Conservation (phyloP, 2,113 vertebrate species). For the Galemys pyrenaicus region DNA sequence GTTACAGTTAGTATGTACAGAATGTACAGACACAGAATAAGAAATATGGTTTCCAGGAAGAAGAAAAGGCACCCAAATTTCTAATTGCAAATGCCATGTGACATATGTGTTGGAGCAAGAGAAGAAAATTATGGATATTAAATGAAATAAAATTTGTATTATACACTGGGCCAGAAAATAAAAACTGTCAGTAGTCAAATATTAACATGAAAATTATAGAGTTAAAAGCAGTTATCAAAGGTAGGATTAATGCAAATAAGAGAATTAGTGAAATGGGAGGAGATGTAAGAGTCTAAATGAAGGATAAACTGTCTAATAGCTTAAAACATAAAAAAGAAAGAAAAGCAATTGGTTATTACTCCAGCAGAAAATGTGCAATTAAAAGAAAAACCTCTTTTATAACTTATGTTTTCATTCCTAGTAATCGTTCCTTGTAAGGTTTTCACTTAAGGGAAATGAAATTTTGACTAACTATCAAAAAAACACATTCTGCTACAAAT, state of each 20-base stretch:
- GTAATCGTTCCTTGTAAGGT: too few species aligned
- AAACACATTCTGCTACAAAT: background rate
- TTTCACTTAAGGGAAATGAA: conserved; percentile 21
- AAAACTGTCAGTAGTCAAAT: conserved; percentile 44
- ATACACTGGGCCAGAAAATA: conserved; percentile 51
- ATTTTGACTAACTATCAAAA: background rate
- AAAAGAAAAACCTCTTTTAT: background rate
- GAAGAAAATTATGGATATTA: conserved; percentile 60
- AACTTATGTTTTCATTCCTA: too few species aligned
- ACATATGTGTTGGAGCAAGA: conserved; percentile 43
- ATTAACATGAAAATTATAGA: conserved; percentile 65
- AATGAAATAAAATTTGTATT: conserved; percentile 47
- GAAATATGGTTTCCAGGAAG: background rate
- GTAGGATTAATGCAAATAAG: conserved; percentile 1
- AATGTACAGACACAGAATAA: conserved; percentile 34
- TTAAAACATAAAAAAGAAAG: conserved; percentile 51
- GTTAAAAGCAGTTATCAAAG: conserved; percentile 48
- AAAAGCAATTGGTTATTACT: background rate
- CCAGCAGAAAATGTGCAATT: background rate
- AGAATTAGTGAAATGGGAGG: conserved; percentile 12
- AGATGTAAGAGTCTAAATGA: background rate
- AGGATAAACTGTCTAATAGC: conserved; percentile 32
- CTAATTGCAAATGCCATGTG: background rate
- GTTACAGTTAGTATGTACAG: conserved; percentile 26
- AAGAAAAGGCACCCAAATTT: background rate